Percentiles rank a stretch among this genome's conserved stretches.
Evolutionary conservation across 2,888 invertebrate genomes (phyloP).

Genomic region (Cerastis rubricosa): DNA sequence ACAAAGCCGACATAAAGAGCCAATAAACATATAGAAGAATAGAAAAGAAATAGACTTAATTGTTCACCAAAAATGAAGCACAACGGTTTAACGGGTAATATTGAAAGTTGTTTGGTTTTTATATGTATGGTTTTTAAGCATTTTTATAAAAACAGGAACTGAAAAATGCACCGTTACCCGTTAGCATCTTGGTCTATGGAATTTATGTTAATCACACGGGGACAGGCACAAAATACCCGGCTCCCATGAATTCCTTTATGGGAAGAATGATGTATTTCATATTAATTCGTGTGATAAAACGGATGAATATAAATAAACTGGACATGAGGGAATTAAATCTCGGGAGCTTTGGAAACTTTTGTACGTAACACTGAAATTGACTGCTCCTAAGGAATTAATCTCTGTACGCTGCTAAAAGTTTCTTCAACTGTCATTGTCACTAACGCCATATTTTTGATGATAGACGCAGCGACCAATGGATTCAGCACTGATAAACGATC

Average conservation of each 20-base stretch:
- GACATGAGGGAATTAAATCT: neutral
- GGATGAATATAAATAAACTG: neutral
- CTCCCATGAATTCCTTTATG: slow-evolving; percentile 5
- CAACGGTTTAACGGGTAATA: too few species aligned
- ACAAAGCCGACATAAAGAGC: too few species aligned
- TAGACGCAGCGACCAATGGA: neutral
- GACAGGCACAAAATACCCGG: slow-evolving; percentile 26
- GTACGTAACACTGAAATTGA: neutral
- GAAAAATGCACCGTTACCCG: slow-evolving; percentile 1
- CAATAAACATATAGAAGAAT: too few species aligned
- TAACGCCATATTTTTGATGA: neutral
- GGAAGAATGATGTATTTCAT: slow-evolving; percentile 26
- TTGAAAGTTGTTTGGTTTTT: too few species aligned
- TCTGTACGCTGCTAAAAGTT: neutral
- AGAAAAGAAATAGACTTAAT: too few species aligned
- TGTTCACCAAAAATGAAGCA: too few species aligned
- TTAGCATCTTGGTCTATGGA: slow-evolving; percentile 17
- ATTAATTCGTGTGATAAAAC: slow-evolving; percentile 16
- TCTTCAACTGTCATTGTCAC: neutral
- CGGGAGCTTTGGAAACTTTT: neutral
- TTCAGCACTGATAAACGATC: too few species aligned
- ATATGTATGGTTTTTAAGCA: neutral
- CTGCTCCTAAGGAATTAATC: neutral
- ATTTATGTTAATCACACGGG: slow-evolving; percentile 36
- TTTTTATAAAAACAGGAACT: neutral